Conservation (phyloP, 2,888 invertebrate species). For the Myopa testacea region DNA sequence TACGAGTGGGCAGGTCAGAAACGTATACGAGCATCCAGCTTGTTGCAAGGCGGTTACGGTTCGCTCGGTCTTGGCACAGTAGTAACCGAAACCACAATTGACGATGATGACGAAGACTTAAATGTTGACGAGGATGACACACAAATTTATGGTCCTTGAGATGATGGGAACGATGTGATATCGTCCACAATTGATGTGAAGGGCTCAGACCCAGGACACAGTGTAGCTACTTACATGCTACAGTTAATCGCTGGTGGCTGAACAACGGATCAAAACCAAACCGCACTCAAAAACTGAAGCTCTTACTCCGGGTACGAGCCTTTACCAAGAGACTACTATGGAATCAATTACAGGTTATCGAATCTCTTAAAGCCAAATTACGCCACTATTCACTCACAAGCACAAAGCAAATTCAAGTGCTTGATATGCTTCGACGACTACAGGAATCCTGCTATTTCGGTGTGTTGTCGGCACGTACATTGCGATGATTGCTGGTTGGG, state of each 20-base stretch:
- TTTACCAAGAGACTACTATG: slow-evolving; percentile 24
- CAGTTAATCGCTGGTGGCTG: slow-evolving; percentile 58
- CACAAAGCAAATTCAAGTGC: slow-evolving; percentile 84
- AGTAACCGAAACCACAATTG: slow-evolving; percentile 52
- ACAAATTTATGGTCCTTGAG: slow-evolving; percentile 85
- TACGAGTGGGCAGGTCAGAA: slow-evolving; percentile 95
- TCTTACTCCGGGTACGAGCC: slow-evolving; percentile 24
- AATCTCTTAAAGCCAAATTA: slow-evolving; percentile 82
- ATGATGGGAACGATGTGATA: slow-evolving; percentile 79
- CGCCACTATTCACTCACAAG: slow-evolving; percentile 77
- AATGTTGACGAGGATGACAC: slow-evolving; percentile 90
- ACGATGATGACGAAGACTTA: slow-evolving; percentile 78
- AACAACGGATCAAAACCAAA: slow-evolving; percentile 48
- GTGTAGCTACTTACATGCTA: slow-evolving; percentile 63
- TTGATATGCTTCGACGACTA: slow-evolving; percentile 90
- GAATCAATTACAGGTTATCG: slow-evolving; percentile 69
- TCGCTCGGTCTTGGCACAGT: slow-evolving; percentile 68
- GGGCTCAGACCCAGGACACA: slow-evolving; percentile 49
- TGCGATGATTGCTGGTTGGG: slow-evolving; percentile 88
- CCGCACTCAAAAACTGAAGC: slow-evolving; percentile 22
- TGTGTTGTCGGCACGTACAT: slow-evolving; percentile 97
- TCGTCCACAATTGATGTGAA: slow-evolving; percentile 68
- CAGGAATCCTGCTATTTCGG: slow-evolving; percentile 88
- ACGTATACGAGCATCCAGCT: slow-evolving; percentile 78
- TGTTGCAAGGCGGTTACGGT: slow-evolving; percentile 77